A percentile compares a stretch with the other conserved stretches of the same genome.
Evolutionary conservation across 2,888 invertebrate species (phyloP).

Genomic region (Harpalus rufipes): DNA sequence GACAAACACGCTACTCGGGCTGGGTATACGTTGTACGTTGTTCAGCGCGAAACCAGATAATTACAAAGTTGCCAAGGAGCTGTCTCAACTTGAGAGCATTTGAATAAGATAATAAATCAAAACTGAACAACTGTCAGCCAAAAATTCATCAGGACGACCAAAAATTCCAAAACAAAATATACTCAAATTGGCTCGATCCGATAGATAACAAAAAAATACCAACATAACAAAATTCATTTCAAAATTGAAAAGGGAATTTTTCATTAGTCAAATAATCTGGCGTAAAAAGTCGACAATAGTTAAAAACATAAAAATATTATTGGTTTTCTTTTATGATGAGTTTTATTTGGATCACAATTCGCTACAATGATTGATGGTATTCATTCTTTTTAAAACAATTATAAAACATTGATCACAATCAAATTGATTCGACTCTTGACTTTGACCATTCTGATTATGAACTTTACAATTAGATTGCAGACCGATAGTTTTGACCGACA

Average conservation of each 20-base stretch:
- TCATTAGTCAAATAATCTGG: too few species aligned
- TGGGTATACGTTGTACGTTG: constrained; percentile 30
- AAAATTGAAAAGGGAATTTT: too few species aligned
- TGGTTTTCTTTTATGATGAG: not conserved
- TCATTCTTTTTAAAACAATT: constrained; percentile 3
- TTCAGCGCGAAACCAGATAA: constrained; percentile 62
- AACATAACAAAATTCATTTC: not conserved
- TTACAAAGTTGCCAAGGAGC: constrained; percentile 66
- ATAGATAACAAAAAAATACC: constrained; percentile 13
- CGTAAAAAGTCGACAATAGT: not conserved
- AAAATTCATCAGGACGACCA: constrained; percentile 63
- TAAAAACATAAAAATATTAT: not conserved
- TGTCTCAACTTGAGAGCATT: constrained; percentile 64
- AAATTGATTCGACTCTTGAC: not conserved
- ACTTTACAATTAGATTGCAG: not conserved
- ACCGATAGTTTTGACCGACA: not conserved
- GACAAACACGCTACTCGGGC: constrained; percentile 11
- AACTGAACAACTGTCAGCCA: constrained; percentile 64
- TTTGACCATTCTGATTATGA: not conserved
- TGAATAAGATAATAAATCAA: constrained; percentile 67
- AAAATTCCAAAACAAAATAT: constrained; percentile 57
- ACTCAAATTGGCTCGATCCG: constrained; percentile 55
- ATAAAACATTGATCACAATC: not conserved
- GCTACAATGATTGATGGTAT: not conserved
- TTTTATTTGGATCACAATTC: not conserved